These are phyloP conservation scores for Eristalis pertinax DNA, from an alignment of 2,888 invertebrate genomes.

Conservation along the genomic window DNA sequence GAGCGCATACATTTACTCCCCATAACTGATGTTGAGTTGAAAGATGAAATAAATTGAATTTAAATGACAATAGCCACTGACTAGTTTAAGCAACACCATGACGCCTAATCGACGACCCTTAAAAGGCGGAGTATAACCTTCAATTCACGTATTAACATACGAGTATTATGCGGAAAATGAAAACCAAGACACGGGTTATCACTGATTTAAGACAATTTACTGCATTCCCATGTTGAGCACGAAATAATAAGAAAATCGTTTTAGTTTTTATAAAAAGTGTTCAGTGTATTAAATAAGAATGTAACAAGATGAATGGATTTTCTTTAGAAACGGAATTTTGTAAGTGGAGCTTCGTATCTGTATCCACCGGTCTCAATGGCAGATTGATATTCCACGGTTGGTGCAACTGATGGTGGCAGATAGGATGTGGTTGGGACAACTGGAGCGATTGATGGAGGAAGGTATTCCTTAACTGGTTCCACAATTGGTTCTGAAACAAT, in stretches of 20 bases:
- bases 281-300: slow-evolving; percentile 32
- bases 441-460: slow-evolving; percentile 32
- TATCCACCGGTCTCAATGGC: slow-evolving; percentile 33
- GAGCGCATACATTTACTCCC: too few relatives aligned
- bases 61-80: too few relatives aligned
- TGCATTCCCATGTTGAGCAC: background rate
- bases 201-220: too few relatives aligned
- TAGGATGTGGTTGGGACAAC: slow-evolving; percentile 12
- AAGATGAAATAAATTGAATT: too few relatives aligned
- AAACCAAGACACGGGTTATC: too few relatives aligned
- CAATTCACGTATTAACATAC: too few relatives aligned
- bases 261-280: background rate
- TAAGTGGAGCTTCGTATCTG: slow-evolving; percentile 33
- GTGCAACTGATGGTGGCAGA: slow-evolving; percentile 26
- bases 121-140: too few relatives aligned
- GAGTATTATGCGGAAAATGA: too few relatives aligned
- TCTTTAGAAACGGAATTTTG: slow-evolving; percentile 29
- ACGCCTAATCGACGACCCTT: too few relatives aligned
- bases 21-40: too few relatives aligned
- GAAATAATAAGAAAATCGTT: background rate
- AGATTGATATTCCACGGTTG: slow-evolving; percentile 31
- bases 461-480: slow-evolving; percentile 48
- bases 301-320: slow-evolving; percentile 9
- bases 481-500: background rate
- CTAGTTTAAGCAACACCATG: too few relatives aligned